Base-by-base conservation (phyloP, 2,888 invertebrate genomes). In the Diabrotica balteata region DNA sequence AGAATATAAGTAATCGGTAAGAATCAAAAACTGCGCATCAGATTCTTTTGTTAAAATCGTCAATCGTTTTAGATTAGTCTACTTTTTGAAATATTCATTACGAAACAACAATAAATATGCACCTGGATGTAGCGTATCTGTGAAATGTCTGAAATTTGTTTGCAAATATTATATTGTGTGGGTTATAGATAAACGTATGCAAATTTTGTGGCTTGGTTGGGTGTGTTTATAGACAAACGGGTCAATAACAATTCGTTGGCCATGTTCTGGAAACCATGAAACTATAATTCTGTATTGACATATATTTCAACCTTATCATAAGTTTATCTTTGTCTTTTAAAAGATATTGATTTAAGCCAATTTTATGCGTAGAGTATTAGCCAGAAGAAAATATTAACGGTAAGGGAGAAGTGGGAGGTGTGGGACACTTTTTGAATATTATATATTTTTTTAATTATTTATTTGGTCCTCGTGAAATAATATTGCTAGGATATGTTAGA, bases 111-210 rank as follows among this genome's bases (percentile, higher is more conserved):
- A 52, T 9, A 8, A 49, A 42, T 43, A 17, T 17, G 17, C 17
- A 54, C 54, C 43, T 57, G 44, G 55, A 8, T 8, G 17, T 47
- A 8, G 4, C 10, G 47, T 9, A 57, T 11, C 44, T 55, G 17
- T 44, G 55, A 43, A 55, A 54, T 32, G 54, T 8, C 7, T 54
- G 17, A 54, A 54, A 54, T 54, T 54, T 54, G 42, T 43, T 43
- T 54, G 42, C 9, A 44, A 45, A 57, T 43, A 43, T 44, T 8
- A 11, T 45, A 17, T 43, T 42, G 61, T 62, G 62, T 62, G 62
- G 62, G 62, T 62, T 54, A 49, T 62, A 54, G 54, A 62, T 62
- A 62, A 54, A 43, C 17, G 47, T 62, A 62, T 62, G 62, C 49
- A 62, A 62, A 62, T 62, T 62, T 61, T 53, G 53, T 7, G 51